These are phyloP conservation scores for Pantherophis vulpinus DNA, from an alignment of 2,797 vertebrate species.

Conservation along the genomic window DNA sequence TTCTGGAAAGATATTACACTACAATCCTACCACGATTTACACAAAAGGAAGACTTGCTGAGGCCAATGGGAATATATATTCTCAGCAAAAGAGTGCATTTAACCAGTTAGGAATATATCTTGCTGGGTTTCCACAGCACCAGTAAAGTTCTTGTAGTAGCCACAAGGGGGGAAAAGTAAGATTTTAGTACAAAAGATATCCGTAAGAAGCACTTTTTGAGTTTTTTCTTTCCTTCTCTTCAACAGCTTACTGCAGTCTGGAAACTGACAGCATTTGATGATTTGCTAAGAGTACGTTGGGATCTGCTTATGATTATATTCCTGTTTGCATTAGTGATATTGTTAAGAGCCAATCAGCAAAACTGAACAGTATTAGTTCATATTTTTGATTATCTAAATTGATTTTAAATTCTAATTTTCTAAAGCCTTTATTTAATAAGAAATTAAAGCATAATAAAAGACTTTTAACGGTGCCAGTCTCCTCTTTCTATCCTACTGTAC, in stretches of 20 bases:
- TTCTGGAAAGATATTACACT: not conserved
- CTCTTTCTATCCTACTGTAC: not conserved
- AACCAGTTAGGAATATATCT: not conserved
- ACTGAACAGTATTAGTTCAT: conserved; percentile 26
- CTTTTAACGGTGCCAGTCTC: not conserved
- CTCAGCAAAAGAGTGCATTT: not conserved
- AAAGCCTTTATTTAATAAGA: not conserved
- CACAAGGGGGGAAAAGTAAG: not conserved
- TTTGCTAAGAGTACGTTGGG: conserved; percentile 54
- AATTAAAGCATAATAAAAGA: not conserved
- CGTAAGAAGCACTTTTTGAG: not conserved
- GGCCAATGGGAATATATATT: not conserved
- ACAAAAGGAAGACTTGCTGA: not conserved
- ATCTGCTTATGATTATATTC: conserved; percentile 58
- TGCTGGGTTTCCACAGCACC: not conserved
- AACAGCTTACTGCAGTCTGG: conserved; percentile 53
- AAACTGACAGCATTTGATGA: conserved; percentile 47
- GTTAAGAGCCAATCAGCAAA: conserved; percentile 42
- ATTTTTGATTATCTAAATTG: not conserved
- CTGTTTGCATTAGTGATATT: conserved; percentile 52
- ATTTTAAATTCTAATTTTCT: not conserved
- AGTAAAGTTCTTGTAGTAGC: not conserved
- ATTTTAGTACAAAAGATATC: not conserved
- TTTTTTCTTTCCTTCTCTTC: not conserved
- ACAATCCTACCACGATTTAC: not conserved